Base-by-base conservation (phyloP, 2,797 vertebrate species). In the Discoglossus pictus region DNA sequence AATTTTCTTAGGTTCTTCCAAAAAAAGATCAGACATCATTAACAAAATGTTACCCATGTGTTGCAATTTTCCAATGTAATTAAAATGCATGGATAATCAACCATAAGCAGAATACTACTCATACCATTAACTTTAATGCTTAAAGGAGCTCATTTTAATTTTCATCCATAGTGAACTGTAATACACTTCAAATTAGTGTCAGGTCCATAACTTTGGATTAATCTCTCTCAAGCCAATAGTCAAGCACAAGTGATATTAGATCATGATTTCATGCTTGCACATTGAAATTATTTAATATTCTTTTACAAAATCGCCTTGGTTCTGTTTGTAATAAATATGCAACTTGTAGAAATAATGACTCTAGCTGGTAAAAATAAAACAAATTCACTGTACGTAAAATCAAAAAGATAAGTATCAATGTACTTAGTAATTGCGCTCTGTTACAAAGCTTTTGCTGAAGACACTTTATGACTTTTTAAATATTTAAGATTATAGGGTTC, bases 81-180 rank as follows among this genome's bases (percentile, higher is more conserved):
- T 56, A 56, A 56, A 56, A 56, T 56, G 12, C 36, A 56, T 25
- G 36, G 35, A 56, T 56, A 56, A 40, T 56, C 38, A 56, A 16
- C 36, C 53, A 56, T 56, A 21, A 56, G 53, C 42, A 40, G 35
- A 25, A 24, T 21, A 11, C 34, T 40, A 40, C 31, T 15, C 53
- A 34, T 56, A 10, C 36, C 36, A 56, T 56, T 56, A 56, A 56
- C 36, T 56, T 56, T 56, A 56, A 40, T 56, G 36, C n/a, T 23
- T 42, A 24, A 40, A 56, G 21, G 20, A 56, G 18, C 35, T 56
- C 20, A 56, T 56, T 56, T 56, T 56, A 3, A 7, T 40, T 7
- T n/a, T 39, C 36, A 25, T 7, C 18, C 20, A 56, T 42, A 40
- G 53, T 56, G 53, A 56, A 40, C 53, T 56, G 12, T 56, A 56